Evolutionary conservation across 2,888 invertebrate species (phyloP).

Genomic region (Noctuana brunneofusca): DNA sequence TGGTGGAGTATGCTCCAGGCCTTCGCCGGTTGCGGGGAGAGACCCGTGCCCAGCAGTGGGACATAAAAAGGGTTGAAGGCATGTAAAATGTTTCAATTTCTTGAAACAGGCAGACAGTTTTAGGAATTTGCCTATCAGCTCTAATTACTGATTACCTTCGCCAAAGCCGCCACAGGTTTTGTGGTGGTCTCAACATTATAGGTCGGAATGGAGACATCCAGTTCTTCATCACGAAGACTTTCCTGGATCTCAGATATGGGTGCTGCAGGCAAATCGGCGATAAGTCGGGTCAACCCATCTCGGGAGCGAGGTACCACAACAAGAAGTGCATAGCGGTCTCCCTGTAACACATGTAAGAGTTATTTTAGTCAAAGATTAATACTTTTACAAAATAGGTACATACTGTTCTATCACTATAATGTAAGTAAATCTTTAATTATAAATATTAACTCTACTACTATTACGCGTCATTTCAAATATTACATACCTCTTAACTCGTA

Average conservation of each 20-base stretch:
- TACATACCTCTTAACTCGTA: too few species aligned
- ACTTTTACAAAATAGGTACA: too few species aligned
- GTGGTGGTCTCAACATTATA: conserved; percentile 86
- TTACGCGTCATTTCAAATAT: too few species aligned
- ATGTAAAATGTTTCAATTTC: too few species aligned
- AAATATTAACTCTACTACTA: too few species aligned
- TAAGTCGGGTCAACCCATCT: conserved; percentile 81
- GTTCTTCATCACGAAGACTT: conserved; percentile 65
- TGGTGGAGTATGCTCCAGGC: too few species aligned
- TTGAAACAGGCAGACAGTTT: too few species aligned
- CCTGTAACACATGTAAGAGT: conserved; percentile 59
- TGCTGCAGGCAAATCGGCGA: conserved; percentile 77
- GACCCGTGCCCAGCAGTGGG: neutral
- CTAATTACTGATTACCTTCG: conserved; percentile 65
- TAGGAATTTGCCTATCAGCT: neutral
- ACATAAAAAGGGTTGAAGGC: too few species aligned
- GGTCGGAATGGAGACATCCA: conserved; percentile 81
- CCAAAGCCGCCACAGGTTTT: conserved; percentile 83
- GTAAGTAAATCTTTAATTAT: too few species aligned
- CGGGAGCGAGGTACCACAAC: conserved; percentile 82
- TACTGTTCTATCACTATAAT: too few species aligned
- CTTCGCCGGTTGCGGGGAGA: too few species aligned
- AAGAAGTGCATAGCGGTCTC: conserved; percentile 82
- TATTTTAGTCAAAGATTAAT: too few species aligned
- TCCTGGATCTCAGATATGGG: conserved; percentile 72